These are phyloP conservation scores for Umimayanthus chanpuru DNA, from an alignment of 92 coral and sea anemone species.

Conservation along the genomic window DNA sequence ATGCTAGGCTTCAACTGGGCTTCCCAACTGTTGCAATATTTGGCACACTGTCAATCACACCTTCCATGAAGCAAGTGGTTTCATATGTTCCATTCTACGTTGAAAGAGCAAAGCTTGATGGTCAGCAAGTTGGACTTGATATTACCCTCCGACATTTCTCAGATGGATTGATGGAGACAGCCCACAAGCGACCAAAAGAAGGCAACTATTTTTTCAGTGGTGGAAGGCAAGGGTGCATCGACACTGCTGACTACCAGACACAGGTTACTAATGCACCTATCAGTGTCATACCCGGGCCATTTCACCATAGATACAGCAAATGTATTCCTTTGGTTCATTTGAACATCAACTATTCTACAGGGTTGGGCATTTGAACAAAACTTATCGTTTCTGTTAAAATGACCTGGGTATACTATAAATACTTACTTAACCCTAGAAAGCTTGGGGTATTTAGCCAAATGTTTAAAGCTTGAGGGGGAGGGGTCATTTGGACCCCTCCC, in stretches of 20 bases:
- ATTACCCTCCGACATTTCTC: slow-evolving; percentile 23
- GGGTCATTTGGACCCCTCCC: slow-evolving; percentile 5
- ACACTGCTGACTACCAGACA: slow-evolving; percentile 44
- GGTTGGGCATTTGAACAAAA: no score
- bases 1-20: slow-evolving; percentile 48
- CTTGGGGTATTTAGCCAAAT: no score
- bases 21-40: slow-evolving; percentile 51
- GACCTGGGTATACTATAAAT: no score
- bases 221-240: slow-evolving; percentile 46
- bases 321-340: no score
- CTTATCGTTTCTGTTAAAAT: no score
- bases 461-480: not conserved
- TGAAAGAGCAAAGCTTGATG: slow-evolving; percentile 51
- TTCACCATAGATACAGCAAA: no score
- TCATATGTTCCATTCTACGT: slow-evolving; percentile 41
- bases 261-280: not conserved
- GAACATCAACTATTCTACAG: no score
- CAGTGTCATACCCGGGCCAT: no score
- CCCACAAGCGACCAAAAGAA: slow-evolving; percentile 46
- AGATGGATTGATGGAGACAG: slow-evolving; percentile 55
- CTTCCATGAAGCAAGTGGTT: slow-evolving; percentile 50
- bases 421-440: no score
- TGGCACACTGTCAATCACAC: slow-evolving; percentile 48
- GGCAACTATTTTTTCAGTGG: slow-evolving; percentile 53
- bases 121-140: slow-evolving; percentile 42